A percentile compares a stretch with the other conserved stretches of the same genome.
Evolutionary conservation across 2,888 invertebrate genomes (phyloP).

Genomic region (Apamea anceps): DNA sequence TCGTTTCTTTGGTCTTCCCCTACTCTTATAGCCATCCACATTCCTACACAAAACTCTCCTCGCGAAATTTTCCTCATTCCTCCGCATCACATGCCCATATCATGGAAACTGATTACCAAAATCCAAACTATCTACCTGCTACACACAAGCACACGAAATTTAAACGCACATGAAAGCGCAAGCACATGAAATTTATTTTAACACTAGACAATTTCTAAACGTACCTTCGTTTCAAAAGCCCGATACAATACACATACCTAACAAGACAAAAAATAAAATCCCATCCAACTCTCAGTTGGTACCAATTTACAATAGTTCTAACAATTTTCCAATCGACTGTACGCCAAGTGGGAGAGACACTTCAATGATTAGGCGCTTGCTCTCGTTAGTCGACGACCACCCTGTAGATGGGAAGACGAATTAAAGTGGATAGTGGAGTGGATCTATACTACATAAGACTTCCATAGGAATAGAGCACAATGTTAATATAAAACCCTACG

Average conservation of each 20-base stretch:
- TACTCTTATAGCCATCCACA: too few relatives aligned
- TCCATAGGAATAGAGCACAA: too few relatives aligned
- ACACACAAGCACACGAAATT: background rate
- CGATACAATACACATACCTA: background rate
- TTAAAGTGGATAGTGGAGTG: background rate
- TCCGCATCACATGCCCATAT: too few relatives aligned
- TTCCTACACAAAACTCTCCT: too few relatives aligned
- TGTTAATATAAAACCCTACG: too few relatives aligned
- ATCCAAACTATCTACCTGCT: background rate
- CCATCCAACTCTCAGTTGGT: background rate
- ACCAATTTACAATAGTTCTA: slow-evolving; percentile 15
- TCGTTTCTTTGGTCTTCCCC: too few relatives aligned
- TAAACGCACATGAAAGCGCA: background rate
- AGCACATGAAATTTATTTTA: background rate
- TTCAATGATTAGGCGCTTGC: slow-evolving; percentile 41
- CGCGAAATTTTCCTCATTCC: too few relatives aligned
- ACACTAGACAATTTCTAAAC: too few relatives aligned
- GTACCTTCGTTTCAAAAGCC: background rate
- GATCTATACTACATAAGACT: background rate
- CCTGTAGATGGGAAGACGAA: background rate
- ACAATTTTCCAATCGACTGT: slow-evolving; percentile 36
- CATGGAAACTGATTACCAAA: too few relatives aligned
- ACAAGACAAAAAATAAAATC: background rate
- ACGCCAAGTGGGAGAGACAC: slow-evolving; percentile 17
- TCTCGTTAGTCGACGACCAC: background rate